Base-by-base conservation (phyloP, 2,888 invertebrate genomes). In the Caenorhabditis plicata region DNA sequence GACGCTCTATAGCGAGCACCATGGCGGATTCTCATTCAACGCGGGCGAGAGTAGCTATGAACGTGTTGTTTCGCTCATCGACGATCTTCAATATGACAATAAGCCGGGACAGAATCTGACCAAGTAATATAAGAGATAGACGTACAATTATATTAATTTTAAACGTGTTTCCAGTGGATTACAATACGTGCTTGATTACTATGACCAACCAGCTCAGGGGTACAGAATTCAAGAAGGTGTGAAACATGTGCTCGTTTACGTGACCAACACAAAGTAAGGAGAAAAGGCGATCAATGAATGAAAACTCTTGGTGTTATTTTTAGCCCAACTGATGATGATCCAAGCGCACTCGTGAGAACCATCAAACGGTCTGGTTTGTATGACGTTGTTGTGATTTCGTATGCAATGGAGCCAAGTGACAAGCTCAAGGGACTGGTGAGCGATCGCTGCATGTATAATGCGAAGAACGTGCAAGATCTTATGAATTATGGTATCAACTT, bases 321-420 rank as follows among this genome's bases (percentile, higher is more conserved):
- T 43, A 70, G 70, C 33, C 71, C 73, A 27, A 71, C 71, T 23
- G 68, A 68, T 44, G 58, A 44, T 25, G 74, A 74, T 51, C 66
- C 73, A 32, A 55, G 49, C 3, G 43, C 61, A 2, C 40, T 67
- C 2, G 36, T 68, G 4, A 33, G 46, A 5, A 17, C 46, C 3
- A 45, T 73, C 27, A 55, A 51, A 11, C 57, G 64, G 2, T 51
- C 62, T 17, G 71, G 73, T 17, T 26, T 46, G 2, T 68, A 63
- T 44, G 74, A 73, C 35, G 27, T 74, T 35, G 57, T 68, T 25
- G 56, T 64, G 1, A 40, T 73, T 26, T 63, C 64, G 3, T 56
- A 57, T 26, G 52, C 60, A 22, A 49, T 68, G 57, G 54, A 42
- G 3, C 49, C 56, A 8, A 45, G 51, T 8, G 48, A 49, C 13